Evolutionary conservation across 2,113 vertebrate genomes (phyloP), one percentile per base, ranked within the genome.

Genomic region (Aegithalos caudatus): DNA sequence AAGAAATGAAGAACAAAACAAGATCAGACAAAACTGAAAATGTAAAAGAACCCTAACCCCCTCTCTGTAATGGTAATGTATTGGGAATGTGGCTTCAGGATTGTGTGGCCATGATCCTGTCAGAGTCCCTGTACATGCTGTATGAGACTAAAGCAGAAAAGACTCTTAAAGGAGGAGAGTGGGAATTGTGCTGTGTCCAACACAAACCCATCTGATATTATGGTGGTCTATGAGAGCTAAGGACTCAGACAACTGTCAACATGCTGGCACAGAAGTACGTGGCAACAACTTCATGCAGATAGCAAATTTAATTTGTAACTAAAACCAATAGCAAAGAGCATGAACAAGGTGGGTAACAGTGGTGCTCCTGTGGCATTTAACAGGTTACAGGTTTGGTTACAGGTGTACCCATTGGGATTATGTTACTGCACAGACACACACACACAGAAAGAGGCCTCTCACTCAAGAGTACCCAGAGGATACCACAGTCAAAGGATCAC

Each of bases 1-100:
- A 37, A 67, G 28, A 42, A 38, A 35, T 6, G 4, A 19, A 53
- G 9, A 47, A 8, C 12, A 11, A 22, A 45, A 15, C 7, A 18
- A 54, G 48, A 7, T 3, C 5, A 64, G 58, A 4, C 1, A 0
- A 47, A 65, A 29, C 5, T 1, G 1, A 71, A 28, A n/a, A 11
- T 1, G 15, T 31, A 10, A 8, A 42, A 40, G 33, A 37, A 3
- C 3, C 3, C 16, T 5, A 38, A 5, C 3, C 1, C 8, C 3
- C 5, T 44, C 15, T 77, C 12, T 40, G 17, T n/a, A 35, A 56
- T 27, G 29, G 2, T 12, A 7, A 27, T 9, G 4, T 27, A 2
- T 11, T 48, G 37, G 28, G 37, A 70, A 14, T 16, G 14, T 61
- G 61, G 12, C 7, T 62, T 25, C 7, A 29, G 78, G 54, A 22